phyloP scores from a whole-genome alignment of 2,888 invertebrate species.

The Unio pictorum region DNA sequence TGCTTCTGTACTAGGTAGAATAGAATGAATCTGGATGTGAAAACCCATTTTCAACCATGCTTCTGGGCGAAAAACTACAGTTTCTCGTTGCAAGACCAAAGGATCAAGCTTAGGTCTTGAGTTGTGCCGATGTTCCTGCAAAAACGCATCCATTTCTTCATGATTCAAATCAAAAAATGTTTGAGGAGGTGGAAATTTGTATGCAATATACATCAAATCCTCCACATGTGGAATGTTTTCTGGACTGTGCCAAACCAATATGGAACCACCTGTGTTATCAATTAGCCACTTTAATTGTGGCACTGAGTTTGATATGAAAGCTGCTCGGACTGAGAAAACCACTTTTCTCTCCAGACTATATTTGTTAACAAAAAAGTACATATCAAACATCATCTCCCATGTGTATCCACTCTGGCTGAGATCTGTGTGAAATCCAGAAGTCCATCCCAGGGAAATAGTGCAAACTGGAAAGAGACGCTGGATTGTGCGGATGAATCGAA shows the following conservation, averaged over 20 bases:
- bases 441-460: constrained; percentile 68
- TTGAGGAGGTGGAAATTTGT: constrained; percentile 53
- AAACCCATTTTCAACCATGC: constrained; percentile 65
- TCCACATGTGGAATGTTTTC: constrained; percentile 41
- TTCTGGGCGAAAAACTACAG: constrained; percentile 53
- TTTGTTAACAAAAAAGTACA: constrained; percentile 60
- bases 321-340: constrained; percentile 57
- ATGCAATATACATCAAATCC: constrained; percentile 58
- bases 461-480: constrained; percentile 60
- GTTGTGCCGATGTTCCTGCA: constrained; percentile 46
- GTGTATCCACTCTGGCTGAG: constrained; percentile 57
- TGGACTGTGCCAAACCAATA: constrained; percentile 52
- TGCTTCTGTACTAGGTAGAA: constrained; percentile 60
- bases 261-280: constrained; percentile 52
- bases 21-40: constrained; percentile 55
- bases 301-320: constrained; percentile 60
- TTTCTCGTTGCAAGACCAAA: constrained; percentile 48
- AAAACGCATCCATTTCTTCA: constrained; percentile 33
- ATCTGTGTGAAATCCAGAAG: constrained; percentile 61
- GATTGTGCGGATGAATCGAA: constrained; percentile 54
- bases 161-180: constrained; percentile 57
- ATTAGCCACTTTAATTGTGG: constrained; percentile 65
- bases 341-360: constrained; percentile 54
- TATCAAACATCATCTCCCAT: constrained; percentile 65
- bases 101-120: constrained; percentile 48